Evolutionary conservation across 2,113 vertebrate species (phyloP), one percentile per base, ranked within the genome.

Genomic region (Microcebus ravelobensis): DNA sequence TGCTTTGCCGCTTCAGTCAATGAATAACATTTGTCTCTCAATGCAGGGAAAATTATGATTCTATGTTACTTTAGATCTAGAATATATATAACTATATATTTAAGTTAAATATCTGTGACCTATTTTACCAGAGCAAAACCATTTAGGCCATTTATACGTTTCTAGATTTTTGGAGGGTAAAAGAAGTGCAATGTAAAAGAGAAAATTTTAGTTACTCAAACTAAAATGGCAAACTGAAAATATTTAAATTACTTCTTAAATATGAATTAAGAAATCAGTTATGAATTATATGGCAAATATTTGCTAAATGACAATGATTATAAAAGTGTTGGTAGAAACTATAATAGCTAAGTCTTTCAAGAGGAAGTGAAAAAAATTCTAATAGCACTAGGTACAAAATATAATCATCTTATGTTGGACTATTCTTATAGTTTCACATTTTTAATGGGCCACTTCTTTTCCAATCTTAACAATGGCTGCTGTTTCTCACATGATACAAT

Each of bases 1-100:
- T 96, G 55, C n/a, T 95, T 92, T 90, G 42, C 45, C 17, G 34
- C 57, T 90, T 91, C 14, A 80, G 17, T 63, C 9, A 67, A 29
- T 74, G 63, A 52, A 71, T 90, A 83, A 83, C 6, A 68, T 95
- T 92, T 94, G 23, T 57, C n/a, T 96, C 48, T 63, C n/a, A 89
- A 1, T 84, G 7, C 3, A 50, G 39, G 31, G 36, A 39, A 93
- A 90, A 74, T 27, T 65, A 36, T 61, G 9, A 39, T 90, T 63
- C 20, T 81, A 31, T 65, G 10, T 71, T 89, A 23, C 59, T 85
- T 91, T 86, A 59, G 21, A 27, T 18, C 55, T 95, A 39, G 21
- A 92, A 94, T 89, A 79, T 67, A 55, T 11, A 27, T 36, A 76
- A 18, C 23, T 57, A 29, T 42, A 13, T 39, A 39, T 63, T 92